phyloP scores from a whole-genome alignment of 2,888 invertebrate genomes.

The Polietes domitor region DNA sequence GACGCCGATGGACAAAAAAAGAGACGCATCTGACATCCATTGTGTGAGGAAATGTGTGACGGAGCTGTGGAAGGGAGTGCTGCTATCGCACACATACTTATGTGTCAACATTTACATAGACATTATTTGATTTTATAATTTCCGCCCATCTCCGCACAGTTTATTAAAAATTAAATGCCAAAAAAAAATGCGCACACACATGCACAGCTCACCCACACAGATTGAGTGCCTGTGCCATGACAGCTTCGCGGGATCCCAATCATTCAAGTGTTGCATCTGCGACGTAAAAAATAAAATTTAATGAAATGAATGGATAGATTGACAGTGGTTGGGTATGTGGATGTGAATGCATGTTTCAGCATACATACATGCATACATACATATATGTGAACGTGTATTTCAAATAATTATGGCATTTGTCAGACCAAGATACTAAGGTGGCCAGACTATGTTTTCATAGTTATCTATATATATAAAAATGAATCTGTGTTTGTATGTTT shows the following conservation, averaged over 20 bases:
- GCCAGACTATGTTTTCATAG: no score
- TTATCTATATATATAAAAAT: no score
- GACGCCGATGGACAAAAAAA: background rate
- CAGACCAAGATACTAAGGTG: no score
- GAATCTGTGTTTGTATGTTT: no score
- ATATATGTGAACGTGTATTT: no score
- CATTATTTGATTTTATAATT: slow-evolving; percentile 62
- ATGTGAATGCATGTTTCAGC: no score
- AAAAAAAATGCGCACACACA: background rate
- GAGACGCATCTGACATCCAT: background rate
- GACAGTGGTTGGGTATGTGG: background rate
- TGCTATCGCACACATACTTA: background rate
- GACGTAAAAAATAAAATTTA: background rate
- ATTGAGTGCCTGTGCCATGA: background rate
- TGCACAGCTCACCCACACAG: background rate
- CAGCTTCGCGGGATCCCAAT: background rate
- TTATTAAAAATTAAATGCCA: no score
- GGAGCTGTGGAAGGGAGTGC: background rate
- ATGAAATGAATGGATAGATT: background rate
- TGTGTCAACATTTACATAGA: background rate
- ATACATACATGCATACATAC: no score
- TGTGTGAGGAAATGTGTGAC: background rate
- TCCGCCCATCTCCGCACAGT: slow-evolving; percentile 10
- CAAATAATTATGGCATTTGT: no score
- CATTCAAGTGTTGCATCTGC: background rate